Conservation (phyloP, 2,113 vertebrate species). For the Willisornis vidua region DNA sequence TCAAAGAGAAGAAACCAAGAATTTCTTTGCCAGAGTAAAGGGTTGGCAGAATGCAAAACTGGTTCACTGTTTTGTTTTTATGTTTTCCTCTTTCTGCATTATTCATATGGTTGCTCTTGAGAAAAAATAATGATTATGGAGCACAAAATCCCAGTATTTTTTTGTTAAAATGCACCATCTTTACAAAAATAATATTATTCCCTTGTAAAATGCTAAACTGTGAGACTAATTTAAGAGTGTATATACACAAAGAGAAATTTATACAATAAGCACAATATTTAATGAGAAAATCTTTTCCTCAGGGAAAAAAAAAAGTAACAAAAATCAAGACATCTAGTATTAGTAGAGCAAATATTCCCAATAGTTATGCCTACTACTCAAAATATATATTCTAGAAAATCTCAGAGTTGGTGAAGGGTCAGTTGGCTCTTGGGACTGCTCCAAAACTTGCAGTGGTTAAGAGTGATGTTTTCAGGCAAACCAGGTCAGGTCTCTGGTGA, state of each 20-base stretch:
- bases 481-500: not conserved
- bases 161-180: not conserved
- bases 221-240: not conserved
- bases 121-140: not conserved
- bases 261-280: not conserved
- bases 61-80: not conserved
- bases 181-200: not conserved
- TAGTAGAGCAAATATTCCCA: not conserved
- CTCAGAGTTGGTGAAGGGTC: not conserved
- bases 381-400: not conserved
- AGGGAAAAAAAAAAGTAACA: not conserved
- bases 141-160: not conserved
- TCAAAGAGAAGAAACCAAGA: not conserved
- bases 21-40: not conserved
- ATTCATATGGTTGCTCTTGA: not conserved
- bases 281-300: not conserved
- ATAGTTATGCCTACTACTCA: not conserved
- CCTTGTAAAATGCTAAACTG: not conserved
- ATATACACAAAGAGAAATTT: not conserved
- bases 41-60: not conserved
- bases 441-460: not conserved
- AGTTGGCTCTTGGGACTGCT: not conserved
- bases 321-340: accelerated
- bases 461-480: not conserved
- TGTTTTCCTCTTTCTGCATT: not conserved